Evolutionary conservation across 1,140 invertebrate genomes (phyloP), one percentile per base, ranked within the genome.

Genomic region (Nylanderia fulva): DNA sequence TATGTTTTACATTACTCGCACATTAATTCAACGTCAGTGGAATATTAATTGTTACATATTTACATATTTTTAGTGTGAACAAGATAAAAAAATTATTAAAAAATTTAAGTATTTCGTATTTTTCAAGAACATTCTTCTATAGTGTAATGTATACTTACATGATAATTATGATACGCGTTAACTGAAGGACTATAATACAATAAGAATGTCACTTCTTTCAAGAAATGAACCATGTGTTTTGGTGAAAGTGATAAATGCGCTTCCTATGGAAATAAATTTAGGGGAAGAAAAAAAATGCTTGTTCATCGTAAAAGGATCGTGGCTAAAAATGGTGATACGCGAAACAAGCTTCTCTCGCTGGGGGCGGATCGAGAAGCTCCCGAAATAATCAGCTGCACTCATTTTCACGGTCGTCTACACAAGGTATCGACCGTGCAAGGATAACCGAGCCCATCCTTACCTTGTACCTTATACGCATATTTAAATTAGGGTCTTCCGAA

Each of bases 291-390:
- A 71, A 77, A 76, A 33, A 63, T 33, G 64, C 45, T 15, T 60
- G 60, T 36, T 42, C 29, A 58, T 58, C 64, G 45, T 24, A 21
- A 24, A 68, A 79, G 11, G 76, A 89, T 89, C 88, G 77, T 88
- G 84, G 83, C 87, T 89, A 88, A 89, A 89, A 89, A 89, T 86
- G 88, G 85, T 64, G 77, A 88, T 86, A 71, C 83, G 63, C 83
- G 82, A 84, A 56, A 86, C 84, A 71, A 82, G 58, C 29, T 61
- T 75, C 39, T 85, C 64, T 85, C 9, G 86, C 82, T 82, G 54
- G 60, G 48, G 86, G 80, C 86, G 74, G 39, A 87, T 88, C 72
- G 72, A 77, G 72, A 77, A 71, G 63, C 36, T 21, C n/a, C 18
- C 71, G 15, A 64, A 39, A 79, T 77, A 42, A 87, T 87, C 86